Evolutionary conservation across 2,888 invertebrate genomes (phyloP), one percentile per base, ranked within the genome.

Genomic region (Chirona hameri): DNA sequence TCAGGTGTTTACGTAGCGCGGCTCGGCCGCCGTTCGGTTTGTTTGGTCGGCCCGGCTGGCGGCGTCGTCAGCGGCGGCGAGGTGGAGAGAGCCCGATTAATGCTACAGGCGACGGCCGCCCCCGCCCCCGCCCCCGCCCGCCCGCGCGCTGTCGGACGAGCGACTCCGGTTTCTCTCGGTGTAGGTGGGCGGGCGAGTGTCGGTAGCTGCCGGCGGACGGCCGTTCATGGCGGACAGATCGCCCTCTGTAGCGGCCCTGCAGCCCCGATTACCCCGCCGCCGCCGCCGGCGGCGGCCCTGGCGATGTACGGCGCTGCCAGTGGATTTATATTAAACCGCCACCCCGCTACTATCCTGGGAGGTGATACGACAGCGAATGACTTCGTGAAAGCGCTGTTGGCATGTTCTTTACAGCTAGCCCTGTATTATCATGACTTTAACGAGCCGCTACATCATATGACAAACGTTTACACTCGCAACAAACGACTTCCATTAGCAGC

Each of bases 311-410:
- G 31, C 5, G 5, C 72, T 9, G 31, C 14, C 18, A 14, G 4
- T 14, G 31, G 72, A 29, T 72, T 72, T 72, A 72, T 72, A 31
- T 18, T 18, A 31, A 10, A 15, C 31, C 31, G 18, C 72, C 72
- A 31, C 31, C 5, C 1, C 31, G 31, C 31, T n/a, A 27, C 65
- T 10, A 12, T 21, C n/a, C n/a, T 12, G n/a, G 9, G 65, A 27
- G n/a, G n/a, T 27, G 65, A 65, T 24, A n/a, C 65, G 65, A n/a
- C 65, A 12, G 4, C n/a, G 65, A 65, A 65, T 65, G 65, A 27
- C 65, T 65, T 65, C 65, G 65, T 65, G 65, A 65, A 65, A 65
- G 65, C n/a, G 65, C 65, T n/a, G 65, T 65, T 65, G n/a, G 65
- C 65, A 52, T n/a, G 65, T n/a, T 65, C 65, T 65, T 65, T 65